Conservation (phyloP, 2,797 vertebrate genomes). For the Sebastes miniatus region DNA sequence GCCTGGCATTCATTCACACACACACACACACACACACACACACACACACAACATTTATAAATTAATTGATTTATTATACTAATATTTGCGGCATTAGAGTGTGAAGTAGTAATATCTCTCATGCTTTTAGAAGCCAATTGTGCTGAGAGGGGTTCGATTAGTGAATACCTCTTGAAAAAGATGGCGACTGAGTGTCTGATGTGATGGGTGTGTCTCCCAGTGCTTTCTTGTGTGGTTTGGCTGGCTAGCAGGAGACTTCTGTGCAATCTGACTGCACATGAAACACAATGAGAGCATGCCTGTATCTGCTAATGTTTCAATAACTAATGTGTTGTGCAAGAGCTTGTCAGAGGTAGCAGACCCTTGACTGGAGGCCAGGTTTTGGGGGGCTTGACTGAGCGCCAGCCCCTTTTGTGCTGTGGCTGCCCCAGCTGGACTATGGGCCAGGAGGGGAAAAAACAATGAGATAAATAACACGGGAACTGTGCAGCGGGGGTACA, state of each 20-base stretch:
- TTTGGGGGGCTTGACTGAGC: constrained; percentile 37
- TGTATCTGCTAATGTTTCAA: constrained; percentile 20
- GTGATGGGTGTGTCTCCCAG: constrained; percentile 59
- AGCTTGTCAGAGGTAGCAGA: constrained; percentile 32
- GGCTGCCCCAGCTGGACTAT: constrained; percentile 66
- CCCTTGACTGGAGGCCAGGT: constrained; percentile 35
- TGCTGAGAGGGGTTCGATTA: not conserved
- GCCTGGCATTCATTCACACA: not conserved
- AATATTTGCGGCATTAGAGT: constrained; percentile 1
- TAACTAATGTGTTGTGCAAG: constrained; percentile 26
- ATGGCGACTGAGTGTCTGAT: constrained; percentile 37
- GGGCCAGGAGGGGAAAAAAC: constrained; percentile 48
- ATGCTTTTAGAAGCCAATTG: constrained; percentile 7
- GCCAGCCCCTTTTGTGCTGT: constrained; percentile 63
- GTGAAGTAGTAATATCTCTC: constrained; percentile 1
- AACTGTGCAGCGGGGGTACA: constrained; percentile 68
- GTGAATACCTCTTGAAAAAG: constrained; percentile 9
- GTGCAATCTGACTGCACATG: constrained; percentile 9
- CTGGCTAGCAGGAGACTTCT: not conserved
- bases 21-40: not conserved
- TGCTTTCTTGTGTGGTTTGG: constrained; percentile 21
- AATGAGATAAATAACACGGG: constrained; percentile 78
- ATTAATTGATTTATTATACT: not conserved
- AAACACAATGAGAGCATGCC: constrained; percentile 8
- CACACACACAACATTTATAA: not conserved